Evolutionary conservation across 2,797 vertebrate genomes (phyloP).

Genomic region (Anolis apletophallus): DNA sequence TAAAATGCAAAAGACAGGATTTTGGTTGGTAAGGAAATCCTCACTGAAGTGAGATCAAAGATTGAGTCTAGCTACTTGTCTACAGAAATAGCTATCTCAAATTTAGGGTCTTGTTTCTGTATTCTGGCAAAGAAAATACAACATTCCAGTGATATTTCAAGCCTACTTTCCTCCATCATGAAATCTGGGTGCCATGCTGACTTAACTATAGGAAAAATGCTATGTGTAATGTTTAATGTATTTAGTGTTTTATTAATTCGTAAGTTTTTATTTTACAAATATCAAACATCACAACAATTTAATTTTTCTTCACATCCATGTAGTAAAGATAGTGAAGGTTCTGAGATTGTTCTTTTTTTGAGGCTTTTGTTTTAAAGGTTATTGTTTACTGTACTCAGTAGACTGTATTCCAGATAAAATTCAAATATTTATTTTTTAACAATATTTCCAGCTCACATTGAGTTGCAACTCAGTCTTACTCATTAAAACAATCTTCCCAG

Average conservation of each 20-base stretch:
- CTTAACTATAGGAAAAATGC: no score
- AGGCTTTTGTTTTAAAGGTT: not conserved
- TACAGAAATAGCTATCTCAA: not conserved
- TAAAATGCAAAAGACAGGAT: not conserved
- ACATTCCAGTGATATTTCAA: not conserved
- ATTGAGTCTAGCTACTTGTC: not conserved
- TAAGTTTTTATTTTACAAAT: not conserved
- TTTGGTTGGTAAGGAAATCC: not conserved
- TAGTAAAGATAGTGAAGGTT: constrained; percentile 9
- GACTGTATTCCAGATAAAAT: not conserved
- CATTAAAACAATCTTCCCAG: not conserved
- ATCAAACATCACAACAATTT: not conserved
- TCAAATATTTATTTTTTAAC: not conserved
- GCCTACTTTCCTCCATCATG: not conserved
- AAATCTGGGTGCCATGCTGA: not conserved
- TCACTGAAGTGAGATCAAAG: not conserved
- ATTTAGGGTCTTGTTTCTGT: not conserved
- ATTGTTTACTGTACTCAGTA: constrained; percentile 11
- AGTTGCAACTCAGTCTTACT: not conserved
- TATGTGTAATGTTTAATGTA: not conserved
- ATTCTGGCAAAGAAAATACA: not conserved
- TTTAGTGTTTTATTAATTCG: not conserved
- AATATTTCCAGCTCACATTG: not conserved
- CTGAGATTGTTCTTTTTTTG: not conserved
- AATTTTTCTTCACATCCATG: not conserved